Percentiles rank a stretch among this genome's conserved stretches.
These are phyloP conservation scores for Sebastes diaconus DNA, from an alignment of 2,797 vertebrate genomes.

Conservation along the genomic window DNA sequence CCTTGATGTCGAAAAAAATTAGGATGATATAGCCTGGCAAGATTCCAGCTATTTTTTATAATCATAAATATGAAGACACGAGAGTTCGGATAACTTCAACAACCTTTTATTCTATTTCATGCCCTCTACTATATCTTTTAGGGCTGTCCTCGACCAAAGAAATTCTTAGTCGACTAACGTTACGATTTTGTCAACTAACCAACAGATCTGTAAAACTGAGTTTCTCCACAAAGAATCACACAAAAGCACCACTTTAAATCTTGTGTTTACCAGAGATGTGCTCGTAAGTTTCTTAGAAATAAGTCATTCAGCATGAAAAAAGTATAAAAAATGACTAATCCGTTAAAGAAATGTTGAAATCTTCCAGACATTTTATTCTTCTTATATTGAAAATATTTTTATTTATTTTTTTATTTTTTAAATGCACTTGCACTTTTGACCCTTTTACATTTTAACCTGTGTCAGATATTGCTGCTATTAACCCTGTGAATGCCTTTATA, in stretches of 20 bases:
- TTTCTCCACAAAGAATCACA: too few species aligned
- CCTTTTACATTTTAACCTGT: not conserved
- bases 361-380: not conserved
- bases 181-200: too few species aligned
- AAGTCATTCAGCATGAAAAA: too few species aligned
- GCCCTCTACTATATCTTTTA: not conserved
- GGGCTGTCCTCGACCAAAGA: too few species aligned
- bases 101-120: not conserved
- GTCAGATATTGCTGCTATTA: not conserved
- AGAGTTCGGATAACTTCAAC: not conserved
- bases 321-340: too few species aligned
- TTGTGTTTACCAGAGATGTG: too few species aligned
- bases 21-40: not conserved
- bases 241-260: too few species aligned
- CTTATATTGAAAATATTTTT: not conserved
- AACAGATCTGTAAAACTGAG: too few species aligned
- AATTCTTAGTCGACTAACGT: too few species aligned
- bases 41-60: not conserved
- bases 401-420: too few species aligned
- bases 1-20: not conserved
- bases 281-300: too few species aligned
- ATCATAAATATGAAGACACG: not conserved
- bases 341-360: rapidly evolving
- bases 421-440: not conserved
- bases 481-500: not conserved